A percentile compares a stretch with the other conserved stretches of the same genome.
Evolutionary conservation across 2,113 vertebrate genomes (phyloP).

Genomic region (Chaetops frenatus): DNA sequence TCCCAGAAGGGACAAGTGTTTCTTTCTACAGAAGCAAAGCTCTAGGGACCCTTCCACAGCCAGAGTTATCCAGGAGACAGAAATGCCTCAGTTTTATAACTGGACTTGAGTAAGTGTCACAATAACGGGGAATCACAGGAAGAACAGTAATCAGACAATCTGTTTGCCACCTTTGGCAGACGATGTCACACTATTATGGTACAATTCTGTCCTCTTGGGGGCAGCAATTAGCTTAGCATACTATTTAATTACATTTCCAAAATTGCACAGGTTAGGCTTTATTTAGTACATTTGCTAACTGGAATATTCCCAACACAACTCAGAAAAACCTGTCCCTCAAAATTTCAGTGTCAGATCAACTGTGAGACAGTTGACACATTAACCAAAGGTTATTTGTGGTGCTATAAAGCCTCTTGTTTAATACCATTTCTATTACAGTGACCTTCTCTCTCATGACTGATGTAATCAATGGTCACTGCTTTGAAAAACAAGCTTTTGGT

Average conservation of each 20-base stretch:
- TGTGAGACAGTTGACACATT: background rate
- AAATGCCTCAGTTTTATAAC: background rate
- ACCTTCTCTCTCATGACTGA: background rate
- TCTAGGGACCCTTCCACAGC: background rate
- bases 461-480: background rate
- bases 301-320: background rate
- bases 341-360: background rate
- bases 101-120: background rate
- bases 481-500: background rate
- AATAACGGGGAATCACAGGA: background rate
- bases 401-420: background rate
- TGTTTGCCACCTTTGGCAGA: background rate
- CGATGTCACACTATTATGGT: background rate
- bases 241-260: background rate
- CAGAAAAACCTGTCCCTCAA: background rate
- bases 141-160: background rate
- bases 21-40: background rate
- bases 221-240: background rate
- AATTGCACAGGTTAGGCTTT: background rate
- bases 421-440: background rate
- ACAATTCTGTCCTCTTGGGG: background rate
- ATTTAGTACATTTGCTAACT: background rate
- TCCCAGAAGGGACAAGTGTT: background rate
- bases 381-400: constrained; percentile 15
- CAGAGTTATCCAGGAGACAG: background rate